A percentile compares a stretch with the other conserved stretches of the same genome.
These are phyloP conservation scores for Drosophila bunnanda DNA, from an alignment of 2,888 invertebrate genomes.

Conservation along the genomic window DNA sequence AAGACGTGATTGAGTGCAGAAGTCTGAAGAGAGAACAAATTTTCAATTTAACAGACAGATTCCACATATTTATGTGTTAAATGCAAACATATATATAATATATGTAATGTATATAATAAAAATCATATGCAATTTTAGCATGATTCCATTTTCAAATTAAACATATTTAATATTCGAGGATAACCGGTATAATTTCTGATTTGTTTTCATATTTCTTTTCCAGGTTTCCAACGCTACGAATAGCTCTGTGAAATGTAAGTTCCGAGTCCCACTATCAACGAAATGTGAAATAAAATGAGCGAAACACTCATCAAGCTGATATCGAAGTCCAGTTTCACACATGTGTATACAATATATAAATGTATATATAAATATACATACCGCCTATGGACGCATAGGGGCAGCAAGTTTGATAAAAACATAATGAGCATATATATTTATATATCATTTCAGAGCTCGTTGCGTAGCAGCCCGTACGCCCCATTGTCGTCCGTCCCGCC, in stretches of 20 bases:
- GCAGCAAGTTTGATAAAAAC: constrained; percentile 19
- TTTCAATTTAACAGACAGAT: not conserved
- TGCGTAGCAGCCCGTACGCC: constrained; percentile 30
- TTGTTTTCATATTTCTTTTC: constrained; percentile 13
- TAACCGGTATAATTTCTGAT: not conserved
- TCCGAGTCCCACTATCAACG: not conserved
- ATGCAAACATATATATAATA: not conserved
- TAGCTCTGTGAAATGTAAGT: constrained; percentile 46
- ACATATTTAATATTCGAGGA: not conserved
- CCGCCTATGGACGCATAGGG: constrained; percentile 4
- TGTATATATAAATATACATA: not conserved
- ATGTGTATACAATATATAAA: not conserved
- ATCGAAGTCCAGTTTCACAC: constrained; percentile 5
- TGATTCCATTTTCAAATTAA: not conserved
- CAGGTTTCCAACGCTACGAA: constrained; percentile 26
- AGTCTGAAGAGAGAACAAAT: not conserved
- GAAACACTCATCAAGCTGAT: constrained; percentile 12
- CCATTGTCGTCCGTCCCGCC: constrained; percentile 30
- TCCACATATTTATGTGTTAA: not conserved
- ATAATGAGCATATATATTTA: constrained; percentile 11
- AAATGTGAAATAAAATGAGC: not conserved
- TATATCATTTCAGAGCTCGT: constrained; percentile 33
- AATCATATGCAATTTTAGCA: no score
- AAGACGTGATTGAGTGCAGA: not conserved
- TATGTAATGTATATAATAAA: not conserved